Evolutionary conservation across 2,888 invertebrate genomes (phyloP), one percentile per base, ranked within the genome.

Genomic region (Calephelis perditalis): DNA sequence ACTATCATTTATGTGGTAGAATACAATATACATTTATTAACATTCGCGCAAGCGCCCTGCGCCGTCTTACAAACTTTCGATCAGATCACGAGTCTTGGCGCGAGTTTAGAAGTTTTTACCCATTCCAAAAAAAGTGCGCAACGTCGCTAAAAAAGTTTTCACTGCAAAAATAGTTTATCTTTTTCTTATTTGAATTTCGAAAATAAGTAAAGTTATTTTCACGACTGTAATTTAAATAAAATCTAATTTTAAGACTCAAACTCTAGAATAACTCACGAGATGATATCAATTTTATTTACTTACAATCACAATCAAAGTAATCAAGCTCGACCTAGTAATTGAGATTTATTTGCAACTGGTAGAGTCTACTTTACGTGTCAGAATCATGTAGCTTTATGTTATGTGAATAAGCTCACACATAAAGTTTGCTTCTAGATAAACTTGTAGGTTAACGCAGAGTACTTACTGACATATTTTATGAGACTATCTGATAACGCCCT

Each of bases 381-480:
- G 49, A 49, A 26, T 49, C 15, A 49, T 49, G 56, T 36, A 57
- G 26, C 37, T 40, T 40, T 40, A 40, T 40, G 40, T 40, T 40
- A 40, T 6, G 5, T 40, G 54, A 54, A 55, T 58, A 61, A 61
- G 36, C 52, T 55, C 40, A 43, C 47, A 57, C 44, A 26, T 26
- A 40, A 40, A 40, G 40, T 40, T 40, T 1, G 8, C 52, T 46
- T 58, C 43, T 58, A 60, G 60, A 55, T 58, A 57, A 58, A 40
- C 52, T 46, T 58, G 47, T 58, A 60, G 60, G 57, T 58, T 60
- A 58, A 46, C 55, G 12, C 35, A 54, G 60, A 60, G 12, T 58
- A 37, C 37, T 58, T 40, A 26, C 37, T 37, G 36, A 37, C n/a
- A 12, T 37, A 36, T 52, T 35, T 52, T 9, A 55, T 26, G 44